A percentile compares a stretch with the other conserved stretches of the same genome.
phyloP scores from a whole-genome alignment of 2,888 invertebrate genomes.

The Reticulitermes lucifugus region DNA sequence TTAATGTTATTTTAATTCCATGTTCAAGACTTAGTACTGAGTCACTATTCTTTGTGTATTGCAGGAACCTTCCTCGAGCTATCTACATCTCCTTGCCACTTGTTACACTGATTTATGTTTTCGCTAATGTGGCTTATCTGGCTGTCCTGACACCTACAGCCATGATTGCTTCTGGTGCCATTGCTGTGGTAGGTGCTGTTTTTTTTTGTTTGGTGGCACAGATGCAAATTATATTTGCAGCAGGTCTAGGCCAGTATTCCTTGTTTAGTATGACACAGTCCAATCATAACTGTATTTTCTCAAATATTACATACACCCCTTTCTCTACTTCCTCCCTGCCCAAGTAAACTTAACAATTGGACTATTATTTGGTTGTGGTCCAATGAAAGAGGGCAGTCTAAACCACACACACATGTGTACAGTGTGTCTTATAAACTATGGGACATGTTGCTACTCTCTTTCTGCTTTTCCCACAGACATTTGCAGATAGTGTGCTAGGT shows the following conservation, averaged over 20 bases:
- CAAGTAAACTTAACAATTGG: no score
- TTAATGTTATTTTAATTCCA: no score
- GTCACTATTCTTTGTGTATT: slow-evolving; percentile 56
- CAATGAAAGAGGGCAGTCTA: no score
- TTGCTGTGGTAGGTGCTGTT: slow-evolving; percentile 84
- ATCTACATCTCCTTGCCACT: slow-evolving; percentile 92
- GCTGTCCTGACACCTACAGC: slow-evolving; percentile 86
- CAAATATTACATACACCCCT: no score
- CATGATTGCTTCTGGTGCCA: slow-evolving; percentile 90
- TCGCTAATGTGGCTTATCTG: slow-evolving; percentile 91
- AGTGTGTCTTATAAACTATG: no score
- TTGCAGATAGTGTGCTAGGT: slow-evolving; percentile 82
- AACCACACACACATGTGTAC: no score
- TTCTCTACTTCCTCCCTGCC: no score
- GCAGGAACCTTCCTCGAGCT: slow-evolving; percentile 87
- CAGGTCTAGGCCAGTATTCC: not conserved
- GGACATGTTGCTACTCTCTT: not conserved
- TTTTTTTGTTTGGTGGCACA: not conserved
- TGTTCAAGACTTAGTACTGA: no score
- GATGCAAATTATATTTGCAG: not conserved
- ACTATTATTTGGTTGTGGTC: no score
- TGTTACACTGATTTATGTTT: slow-evolving; percentile 87
- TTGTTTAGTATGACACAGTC: not conserved
- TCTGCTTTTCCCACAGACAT: slow-evolving; percentile 75
- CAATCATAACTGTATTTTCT: no score